Evolutionary conservation across 2,113 vertebrate genomes (phyloP), one percentile per base, ranked within the genome.

Genomic region (Laterallus jamaicensis): DNA sequence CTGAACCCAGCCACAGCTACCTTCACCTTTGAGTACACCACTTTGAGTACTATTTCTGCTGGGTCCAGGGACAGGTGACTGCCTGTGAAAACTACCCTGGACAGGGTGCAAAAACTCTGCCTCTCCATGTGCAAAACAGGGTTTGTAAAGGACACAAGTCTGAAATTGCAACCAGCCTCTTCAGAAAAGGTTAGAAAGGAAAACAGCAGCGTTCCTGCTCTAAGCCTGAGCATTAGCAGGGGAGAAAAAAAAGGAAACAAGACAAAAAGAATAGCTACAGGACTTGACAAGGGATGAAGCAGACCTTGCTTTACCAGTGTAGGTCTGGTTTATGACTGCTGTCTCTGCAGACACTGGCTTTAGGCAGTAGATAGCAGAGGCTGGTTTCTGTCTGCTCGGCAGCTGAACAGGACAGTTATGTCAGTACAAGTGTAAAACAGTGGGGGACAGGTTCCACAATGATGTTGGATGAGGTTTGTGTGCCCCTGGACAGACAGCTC

Each of bases 141-240:
- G 26, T 58, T 62, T 85, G 42, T 10, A 54, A 52, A 88, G 0
- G 0, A 71, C 82, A 52, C 83, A 86, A 91, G 91, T 40, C 86
- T 94, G 91, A 78, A 93, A 64, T 24, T 64, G 94, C 88, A 91
- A 88, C 73, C 88, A 86, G 80, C 42, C 40, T 81, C 73, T 75
- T 77, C 3, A 91, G 73, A 76, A 92, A 92, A 97, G 37, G n/a
- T 74, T 58, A 28, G 86, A 70, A 25, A 32, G 35, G 39, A n/a
- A 18, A 14, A 59, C 4, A 55, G 86, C 81, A 94, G 73, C 73
- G 86, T 91, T 88, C 91, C 86, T 93, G 80, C 15, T 52, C n/a
- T 82, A 31, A 62, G 81, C 25, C 66, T 68, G 75, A 91, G 66
- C 59, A 31, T 28, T 39, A 79, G 21, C 47, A 60, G 35, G 67